Base-by-base conservation (phyloP, 2,113 vertebrate genomes). In the Calypte anna region DNA sequence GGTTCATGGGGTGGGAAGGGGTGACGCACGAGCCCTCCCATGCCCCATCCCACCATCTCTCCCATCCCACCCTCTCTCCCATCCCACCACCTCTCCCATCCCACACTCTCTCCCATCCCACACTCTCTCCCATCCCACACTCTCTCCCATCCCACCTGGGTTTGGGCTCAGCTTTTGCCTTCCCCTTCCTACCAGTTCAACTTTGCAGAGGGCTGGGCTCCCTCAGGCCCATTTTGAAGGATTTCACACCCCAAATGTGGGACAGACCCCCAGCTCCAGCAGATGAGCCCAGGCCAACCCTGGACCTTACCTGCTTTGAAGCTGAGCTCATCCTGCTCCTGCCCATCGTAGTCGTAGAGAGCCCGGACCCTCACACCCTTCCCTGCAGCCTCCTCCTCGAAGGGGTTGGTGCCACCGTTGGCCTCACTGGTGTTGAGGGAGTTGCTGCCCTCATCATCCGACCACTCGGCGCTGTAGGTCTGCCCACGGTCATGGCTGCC, bases 401-500 rank as follows among this genome's bases (percentile, higher is more conserved):
- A 99, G 53, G 99, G 99, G 97, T 99, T 99, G 90, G 98, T 97
- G 6, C 99, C 99, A 0, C 99, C 99, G 0, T 99, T 99, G 69
- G 99, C 98, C 96, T 99, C 99, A 3, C 91, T 99, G 90, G 98
- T 97, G 8, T 98, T 99, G 95, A 98, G 98, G 12, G 98, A 91
- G 48, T 98, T 98, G 88, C 98, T 98, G 86, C 99, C 98, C 86
- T 99, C 99, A 0, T 99, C 99, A 1, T 99, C 99, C 0, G 99
- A 99, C 99, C 99, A 99, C 95, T 99, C 99, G 0, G 99, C 97
- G 10, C 98, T 98, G 82, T 98, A 99, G 18, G 98, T 97, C 97
- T 99, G 99, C 96, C 98, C 98, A 28, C 98, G 98, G 20, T 99
- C 99, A 2, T 99, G 99, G 98, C 99, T 99, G 98, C 99, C 99